Base-by-base conservation (phyloP, 2,113 vertebrate species). In the Eulemur macaco region DNA sequence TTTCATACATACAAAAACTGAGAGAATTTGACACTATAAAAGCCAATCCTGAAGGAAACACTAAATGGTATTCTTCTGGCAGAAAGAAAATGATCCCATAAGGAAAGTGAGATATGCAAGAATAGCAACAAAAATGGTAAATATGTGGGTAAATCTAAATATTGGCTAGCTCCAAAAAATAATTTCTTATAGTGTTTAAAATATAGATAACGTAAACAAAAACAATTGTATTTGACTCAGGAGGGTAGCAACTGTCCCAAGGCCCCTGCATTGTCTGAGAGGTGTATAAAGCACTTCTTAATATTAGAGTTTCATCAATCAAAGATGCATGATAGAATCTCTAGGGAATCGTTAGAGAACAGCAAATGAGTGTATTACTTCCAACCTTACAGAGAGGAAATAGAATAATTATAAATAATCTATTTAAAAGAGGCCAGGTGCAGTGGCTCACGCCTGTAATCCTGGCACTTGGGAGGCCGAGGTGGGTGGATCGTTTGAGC, bases 121-220 rank as follows among this genome's bases (percentile, higher is more conserved):
- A 74, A 96, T 83, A 83, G 63, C 54, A 82, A 74, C 63, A 81
- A 94, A 96, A 89, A 68, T 39, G 13, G 37, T 42, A 91, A 95
- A 47, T 89, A 74, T 66, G 47, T 74, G 47, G 86, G 47, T 85
- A 69, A 69, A 76, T 93, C 50, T 68, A 96, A 89, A 80, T 89
- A 86, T 23, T 92, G 60, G 78, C 47, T 64, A n/a, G 64, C 37
- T 58, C 8, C 18, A 93, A 63, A 77, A 93, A 80, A 63, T 60
- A 73, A 37, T 14, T 42, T 14, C 21, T 83, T 21, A 3, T n/a
- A 2, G 29, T 89, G 34, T 86, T 86, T 88, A 54, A 92, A 94
- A 68, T 78, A 63, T 23, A 63, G 45, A 80, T 21, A 80, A 87
- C 92, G 73, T 20, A 64, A 54, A 52, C 15, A 86, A 66, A 95